Conservation (phyloP, 2,888 invertebrate species). For the Thyatira batis region DNA sequence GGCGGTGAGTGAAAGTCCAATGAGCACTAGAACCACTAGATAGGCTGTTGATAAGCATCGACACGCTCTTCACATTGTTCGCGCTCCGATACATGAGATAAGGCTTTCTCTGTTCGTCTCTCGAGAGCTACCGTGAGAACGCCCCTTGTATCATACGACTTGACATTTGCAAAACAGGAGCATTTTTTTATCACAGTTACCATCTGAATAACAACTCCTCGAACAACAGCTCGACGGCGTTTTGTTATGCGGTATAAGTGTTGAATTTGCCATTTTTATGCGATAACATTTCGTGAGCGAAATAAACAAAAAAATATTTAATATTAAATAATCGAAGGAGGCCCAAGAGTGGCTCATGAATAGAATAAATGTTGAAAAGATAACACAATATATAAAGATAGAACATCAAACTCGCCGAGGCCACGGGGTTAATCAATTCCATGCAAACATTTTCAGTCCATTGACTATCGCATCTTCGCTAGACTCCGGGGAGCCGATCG, state of each 20-base stretch:
- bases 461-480: constrained; percentile 60
- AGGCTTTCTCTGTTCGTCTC: constrained; percentile 72
- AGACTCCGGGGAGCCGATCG: constrained; percentile 74
- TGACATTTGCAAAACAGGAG: constrained; percentile 66
- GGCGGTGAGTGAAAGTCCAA: constrained; percentile 67
- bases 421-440: constrained; percentile 57
- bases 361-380: constrained; percentile 5
- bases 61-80: constrained; percentile 78
- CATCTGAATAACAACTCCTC: constrained; percentile 41
- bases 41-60: constrained; percentile 72
- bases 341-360: neutral
- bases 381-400: constrained; percentile 21
- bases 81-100: constrained; percentile 75
- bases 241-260: neutral
- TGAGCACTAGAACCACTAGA: constrained; percentile 62
- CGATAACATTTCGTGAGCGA: neutral
- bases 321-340: constrained; percentile 2
- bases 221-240: neutral
- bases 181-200: constrained; percentile 42
- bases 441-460: constrained; percentile 62
- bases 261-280: neutral
- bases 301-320: neutral
- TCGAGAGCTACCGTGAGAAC: constrained; percentile 76
- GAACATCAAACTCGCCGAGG: constrained; percentile 38
- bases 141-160: constrained; percentile 50